A percentile compares a stretch with the other conserved stretches of the same genome.
These are phyloP conservation scores for Nasonia longicornis DNA, from an alignment of 1,140 invertebrate species.

Conservation along the genomic window DNA sequence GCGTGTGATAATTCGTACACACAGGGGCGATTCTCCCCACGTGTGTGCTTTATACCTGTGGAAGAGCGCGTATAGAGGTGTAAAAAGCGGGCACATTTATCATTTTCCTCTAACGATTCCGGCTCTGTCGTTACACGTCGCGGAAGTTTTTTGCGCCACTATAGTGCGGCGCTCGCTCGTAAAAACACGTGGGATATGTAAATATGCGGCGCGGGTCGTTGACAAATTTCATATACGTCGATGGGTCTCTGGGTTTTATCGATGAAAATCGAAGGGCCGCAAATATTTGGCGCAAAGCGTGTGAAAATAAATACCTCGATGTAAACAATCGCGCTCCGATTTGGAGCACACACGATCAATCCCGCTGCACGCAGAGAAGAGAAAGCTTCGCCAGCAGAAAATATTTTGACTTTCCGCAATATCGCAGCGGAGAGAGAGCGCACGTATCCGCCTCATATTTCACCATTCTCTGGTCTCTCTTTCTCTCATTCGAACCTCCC, in stretches of 20 bases:
- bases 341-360: neutral
- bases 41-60: neutral
- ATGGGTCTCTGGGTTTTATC: neutral
- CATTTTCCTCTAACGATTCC: neutral
- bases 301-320: neutral
- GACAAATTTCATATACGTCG: neutral
- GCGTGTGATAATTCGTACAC: neutral
- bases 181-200: neutral
- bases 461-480: slow-evolving; percentile 5
- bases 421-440: neutral
- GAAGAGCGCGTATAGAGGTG: neutral
- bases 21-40: neutral
- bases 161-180: neutral
- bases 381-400: neutral
- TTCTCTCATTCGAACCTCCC: neutral
- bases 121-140: neutral
- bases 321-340: neutral
- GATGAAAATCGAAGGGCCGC: neutral
- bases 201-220: neutral
- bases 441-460: slow-evolving; percentile 2
- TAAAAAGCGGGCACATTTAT: neutral
- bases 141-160: neutral
- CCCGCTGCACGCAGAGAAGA: neutral
- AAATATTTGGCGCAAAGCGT: neutral
- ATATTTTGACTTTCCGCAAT: neutral